A percentile compares a stretch with the other conserved stretches of the same genome.
Evolutionary conservation across 1,140 invertebrate species (phyloP).

Genomic region (Aphis gossypii): DNA sequence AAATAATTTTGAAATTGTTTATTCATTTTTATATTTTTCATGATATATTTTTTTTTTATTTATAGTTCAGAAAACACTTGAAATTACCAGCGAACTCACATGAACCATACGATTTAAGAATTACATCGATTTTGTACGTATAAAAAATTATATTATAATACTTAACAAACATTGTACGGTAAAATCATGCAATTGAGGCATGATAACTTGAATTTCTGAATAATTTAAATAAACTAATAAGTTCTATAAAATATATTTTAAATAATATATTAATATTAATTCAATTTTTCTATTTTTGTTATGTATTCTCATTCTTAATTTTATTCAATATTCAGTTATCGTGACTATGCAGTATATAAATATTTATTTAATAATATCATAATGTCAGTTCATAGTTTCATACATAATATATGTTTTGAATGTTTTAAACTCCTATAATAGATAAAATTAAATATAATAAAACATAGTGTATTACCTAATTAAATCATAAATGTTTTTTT

Average conservation of each 20-base stretch:
- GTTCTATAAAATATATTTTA: not conserved
- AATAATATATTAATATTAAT: not conserved
- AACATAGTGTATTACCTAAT: not conserved
- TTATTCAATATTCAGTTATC: no score
- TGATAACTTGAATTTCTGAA: not conserved
- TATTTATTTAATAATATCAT: no score
- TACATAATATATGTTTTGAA: not conserved
- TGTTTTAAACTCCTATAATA: not conserved
- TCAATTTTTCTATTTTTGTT: not conserved
- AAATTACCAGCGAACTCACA: not conserved
- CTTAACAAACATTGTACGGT: not conserved
- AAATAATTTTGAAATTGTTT: not conserved
- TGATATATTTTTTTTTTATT: conserved; percentile 20
- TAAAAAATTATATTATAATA: not conserved
- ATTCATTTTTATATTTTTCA: not conserved
- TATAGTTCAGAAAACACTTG: conserved; percentile 45
- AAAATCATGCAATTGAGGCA: not conserved
- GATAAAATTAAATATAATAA: not conserved
- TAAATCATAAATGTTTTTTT: not conserved
- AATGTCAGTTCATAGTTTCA: not conserved
- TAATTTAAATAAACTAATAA: not conserved
- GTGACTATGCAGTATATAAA: no score
- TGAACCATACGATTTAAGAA: conserved; percentile 42
- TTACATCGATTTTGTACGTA: conserved; percentile 36
- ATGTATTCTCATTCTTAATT: not conserved